Percentiles rank a stretch among this genome's conserved stretches.
Evolutionary conservation across 2,113 vertebrate species (phyloP).

Genomic region (Trogon surrucura): DNA sequence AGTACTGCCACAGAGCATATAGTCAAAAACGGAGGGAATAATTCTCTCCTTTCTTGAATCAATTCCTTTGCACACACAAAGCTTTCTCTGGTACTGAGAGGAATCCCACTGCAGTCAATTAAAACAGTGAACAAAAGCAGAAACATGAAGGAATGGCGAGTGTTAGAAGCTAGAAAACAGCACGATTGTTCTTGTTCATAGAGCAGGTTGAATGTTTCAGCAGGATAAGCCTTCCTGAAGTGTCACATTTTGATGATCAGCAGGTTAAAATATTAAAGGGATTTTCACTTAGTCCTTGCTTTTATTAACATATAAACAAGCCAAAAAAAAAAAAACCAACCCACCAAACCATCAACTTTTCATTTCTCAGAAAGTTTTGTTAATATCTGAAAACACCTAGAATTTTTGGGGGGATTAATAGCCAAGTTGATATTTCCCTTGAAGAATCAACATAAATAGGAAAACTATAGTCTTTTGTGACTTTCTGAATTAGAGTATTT

Average conservation of each 20-base stretch:
- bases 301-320: background rate
- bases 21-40: background rate
- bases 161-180: background rate
- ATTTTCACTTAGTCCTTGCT: background rate
- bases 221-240: background rate
- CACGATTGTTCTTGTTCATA: background rate
- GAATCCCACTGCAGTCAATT: conserved; percentile 42
- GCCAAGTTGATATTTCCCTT: background rate
- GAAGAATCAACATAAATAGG: background rate
- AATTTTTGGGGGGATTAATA: background rate
- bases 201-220: background rate
- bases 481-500: background rate
- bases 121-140: conserved; percentile 9
- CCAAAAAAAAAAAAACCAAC: too few relatives aligned
- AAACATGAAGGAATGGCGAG: background rate
- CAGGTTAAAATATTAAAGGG: background rate
- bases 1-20: background rate
- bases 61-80: background rate
- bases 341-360: too few relatives aligned
- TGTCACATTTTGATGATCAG: background rate
- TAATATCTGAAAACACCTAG: background rate
- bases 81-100: background rate
- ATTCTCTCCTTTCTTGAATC: background rate
- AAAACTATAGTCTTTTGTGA: background rate
- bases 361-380: background rate